A percentile compares a stretch with the other conserved stretches of the same genome.
Conservation (phyloP, 2,113 vertebrate genomes). For the Triplophysa tibetana region DNA sequence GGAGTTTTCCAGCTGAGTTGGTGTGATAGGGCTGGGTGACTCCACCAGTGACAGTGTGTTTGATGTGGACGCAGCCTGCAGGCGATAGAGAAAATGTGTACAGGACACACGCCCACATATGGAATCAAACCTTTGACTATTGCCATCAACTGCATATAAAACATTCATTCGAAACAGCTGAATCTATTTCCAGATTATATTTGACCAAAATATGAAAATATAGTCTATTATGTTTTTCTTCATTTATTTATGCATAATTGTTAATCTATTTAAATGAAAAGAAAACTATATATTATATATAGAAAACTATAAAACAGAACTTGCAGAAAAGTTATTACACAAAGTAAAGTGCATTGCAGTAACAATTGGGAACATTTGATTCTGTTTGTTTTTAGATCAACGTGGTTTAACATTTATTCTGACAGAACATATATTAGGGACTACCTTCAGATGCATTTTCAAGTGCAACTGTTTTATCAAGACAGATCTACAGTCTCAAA, state of each 20-base stretch:
- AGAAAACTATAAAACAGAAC: too few relatives aligned
- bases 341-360: too few relatives aligned
- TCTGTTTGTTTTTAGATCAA: too few relatives aligned
- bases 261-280: too few relatives aligned
- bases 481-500: not conserved
- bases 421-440: too few relatives aligned
- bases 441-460: too few relatives aligned
- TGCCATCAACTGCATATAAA: not conserved
- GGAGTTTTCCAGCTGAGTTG: conserved; percentile 48
- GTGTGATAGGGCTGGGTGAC: conserved; percentile 28
- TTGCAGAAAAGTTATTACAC: too few relatives aligned
- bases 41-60: conserved; percentile 40
- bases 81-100: conserved; percentile 24
- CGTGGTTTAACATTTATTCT: too few relatives aligned
- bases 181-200: not conserved
- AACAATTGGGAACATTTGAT: too few relatives aligned
- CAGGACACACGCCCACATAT: conserved; percentile 16
- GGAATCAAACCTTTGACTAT: not conserved
- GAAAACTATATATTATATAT: too few relatives aligned
- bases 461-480: not conserved
- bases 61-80: conserved; percentile 26
- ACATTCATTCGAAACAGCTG: not conserved
- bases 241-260: too few relatives aligned
- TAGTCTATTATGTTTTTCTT: not conserved
- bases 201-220: not conserved